Base-by-base conservation (phyloP, 2,888 invertebrate genomes). In the Apotomis betuletana region DNA sequence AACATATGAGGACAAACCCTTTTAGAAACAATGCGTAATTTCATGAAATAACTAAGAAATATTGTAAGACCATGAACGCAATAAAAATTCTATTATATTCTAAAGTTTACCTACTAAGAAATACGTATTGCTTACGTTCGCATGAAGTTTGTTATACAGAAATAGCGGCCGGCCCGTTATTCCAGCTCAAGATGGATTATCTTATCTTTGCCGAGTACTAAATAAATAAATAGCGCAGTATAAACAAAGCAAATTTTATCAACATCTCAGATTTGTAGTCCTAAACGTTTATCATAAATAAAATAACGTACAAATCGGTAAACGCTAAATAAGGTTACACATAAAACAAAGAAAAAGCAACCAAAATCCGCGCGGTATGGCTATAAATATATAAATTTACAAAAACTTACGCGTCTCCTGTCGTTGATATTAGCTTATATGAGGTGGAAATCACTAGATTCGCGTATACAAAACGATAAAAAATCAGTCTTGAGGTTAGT, bases 401-500 rank as follows among this genome's bases (percentile, higher is more conserved):
- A 58, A 63, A 12, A 8, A 72, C 72, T 72, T 72, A 72, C 72
- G 54, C 38, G 60, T 51, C 41, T 62, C 62, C 38, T n/a, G 58
- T 63, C n/a, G 38, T 58, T 44, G 51, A 44, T 63, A 52, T 55
- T 52, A 46, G 38, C 62, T 67, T 69, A 57, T 74, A 64, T 69
- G 75, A 73, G 73, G 75, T 77, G 76, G 75, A 79, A 78, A 72
- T 74, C 75, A 77, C 74, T 76, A 74, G 74, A 75, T 72, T 81
- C 76, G 78, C 79, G 80, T 76, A 77, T 83, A 78, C 71, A 81
- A 85, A 80, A 83, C 80, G 82, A 81, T 84, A 84, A 80, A 88
- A 82, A 88, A 83, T 89, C 89, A 90, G 90, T 89, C 90, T 81
- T 78, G 74, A 88, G 88, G 87, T 88, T 89, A 87, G 79, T 83